Evolutionary conservation across 2,797 vertebrate species (phyloP).

Genomic region (Epinephelus awoara): DNA sequence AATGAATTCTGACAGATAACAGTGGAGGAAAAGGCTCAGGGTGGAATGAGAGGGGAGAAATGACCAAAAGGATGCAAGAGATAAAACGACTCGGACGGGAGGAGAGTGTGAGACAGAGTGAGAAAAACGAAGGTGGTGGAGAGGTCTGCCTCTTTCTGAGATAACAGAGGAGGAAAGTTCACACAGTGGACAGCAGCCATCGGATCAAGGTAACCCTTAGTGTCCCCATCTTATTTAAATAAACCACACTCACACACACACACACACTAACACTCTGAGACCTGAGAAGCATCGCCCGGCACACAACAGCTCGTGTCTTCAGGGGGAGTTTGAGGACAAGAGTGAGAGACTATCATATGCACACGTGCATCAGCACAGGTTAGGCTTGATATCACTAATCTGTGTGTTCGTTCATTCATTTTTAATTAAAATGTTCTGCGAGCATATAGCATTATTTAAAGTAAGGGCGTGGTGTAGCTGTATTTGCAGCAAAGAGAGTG

Average conservation of each 20-base stretch:
- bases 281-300: neutral
- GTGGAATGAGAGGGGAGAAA: conserved; percentile 33
- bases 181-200: conserved; percentile 41
- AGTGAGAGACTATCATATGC: neutral
- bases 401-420: neutral
- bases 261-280: neutral
- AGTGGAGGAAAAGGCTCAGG: conserved; percentile 17
- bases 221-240: conserved; percentile 54
- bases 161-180: conserved; percentile 37
- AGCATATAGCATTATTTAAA: neutral
- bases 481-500: conserved; percentile 5
- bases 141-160: conserved; percentile 35
- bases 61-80: conserved; percentile 18
- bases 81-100: conserved; percentile 41
- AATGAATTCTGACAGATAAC: conserved; percentile 42
- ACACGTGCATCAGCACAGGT: too few relatives aligned
- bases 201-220: conserved; percentile 31
- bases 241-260: conserved; percentile 2
- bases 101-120: conserved; percentile 14
- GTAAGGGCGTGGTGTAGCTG: neutral
- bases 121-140: conserved; percentile 27
- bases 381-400: neutral
- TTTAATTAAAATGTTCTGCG: neutral
- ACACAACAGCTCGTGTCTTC: conserved; percentile 6
- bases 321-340: neutral